Percentiles rank a stretch among this genome's conserved stretches.
These are phyloP conservation scores for Cryptophagus acutangulus DNA, from an alignment of 2,888 invertebrate species.

Conservation along the genomic window DNA sequence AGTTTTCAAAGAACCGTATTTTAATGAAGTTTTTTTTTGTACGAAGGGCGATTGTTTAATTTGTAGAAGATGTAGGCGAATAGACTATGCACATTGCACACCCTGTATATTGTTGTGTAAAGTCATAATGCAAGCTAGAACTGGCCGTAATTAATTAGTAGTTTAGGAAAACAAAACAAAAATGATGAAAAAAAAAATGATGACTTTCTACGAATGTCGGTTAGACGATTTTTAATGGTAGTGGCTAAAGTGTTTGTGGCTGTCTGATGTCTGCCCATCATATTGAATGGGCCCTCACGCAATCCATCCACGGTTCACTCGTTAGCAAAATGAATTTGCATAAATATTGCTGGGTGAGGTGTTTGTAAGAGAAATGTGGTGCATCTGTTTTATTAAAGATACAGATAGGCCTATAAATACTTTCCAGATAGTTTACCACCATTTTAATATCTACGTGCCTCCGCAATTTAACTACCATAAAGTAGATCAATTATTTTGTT, in stretches of 20 bases:
- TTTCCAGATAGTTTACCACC: conserved; percentile 14
- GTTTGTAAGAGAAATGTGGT: conserved; percentile 3
- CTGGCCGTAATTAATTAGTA: too few relatives aligned
- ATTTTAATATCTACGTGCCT: conserved; percentile 13
- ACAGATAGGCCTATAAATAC: conserved; percentile 13
- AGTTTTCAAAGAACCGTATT: too few relatives aligned
- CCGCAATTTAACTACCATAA: conserved; percentile 8
- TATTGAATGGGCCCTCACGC: conserved; percentile 4
- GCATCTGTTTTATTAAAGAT: conserved; percentile 3
- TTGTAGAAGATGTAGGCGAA: too few relatives aligned
- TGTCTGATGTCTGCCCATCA: conserved; percentile 1
- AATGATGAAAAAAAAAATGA: not conserved
- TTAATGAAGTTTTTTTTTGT: not conserved
- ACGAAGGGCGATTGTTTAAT: too few relatives aligned
- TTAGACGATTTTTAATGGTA: too few relatives aligned
- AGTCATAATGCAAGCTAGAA: too few relatives aligned
- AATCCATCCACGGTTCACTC: not conserved
- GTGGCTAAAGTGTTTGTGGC: too few relatives aligned
- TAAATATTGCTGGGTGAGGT: conserved; percentile 4
- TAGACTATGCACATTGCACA: too few relatives aligned
- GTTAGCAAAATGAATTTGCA: conserved; percentile 6
- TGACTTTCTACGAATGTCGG: conserved; percentile 4
- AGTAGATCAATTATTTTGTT: conserved; percentile 8
- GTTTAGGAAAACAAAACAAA: conserved; percentile 1
- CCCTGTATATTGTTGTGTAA: too few relatives aligned